phyloP scores from a whole-genome alignment of 2,888 invertebrate genomes.

The Lamellibrachia columna region DNA sequence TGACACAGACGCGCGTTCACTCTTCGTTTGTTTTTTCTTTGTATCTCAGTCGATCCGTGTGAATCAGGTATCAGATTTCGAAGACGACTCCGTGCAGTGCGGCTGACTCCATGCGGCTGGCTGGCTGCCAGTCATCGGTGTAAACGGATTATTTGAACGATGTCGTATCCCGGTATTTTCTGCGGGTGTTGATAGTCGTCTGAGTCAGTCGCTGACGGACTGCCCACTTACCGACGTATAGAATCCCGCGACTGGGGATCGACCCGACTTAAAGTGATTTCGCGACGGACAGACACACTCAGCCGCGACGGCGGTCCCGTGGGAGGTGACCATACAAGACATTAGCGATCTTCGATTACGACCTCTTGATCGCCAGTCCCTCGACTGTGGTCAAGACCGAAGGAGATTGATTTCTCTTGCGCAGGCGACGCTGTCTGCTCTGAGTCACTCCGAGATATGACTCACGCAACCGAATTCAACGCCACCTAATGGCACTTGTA shows the following conservation, averaged over 20 bases:
- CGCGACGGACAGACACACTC: neutral
- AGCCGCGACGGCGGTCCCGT: neutral
- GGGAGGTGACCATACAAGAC: neutral
- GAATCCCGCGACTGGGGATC: neutral
- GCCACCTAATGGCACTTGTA: neutral
- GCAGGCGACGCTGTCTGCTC: neutral
- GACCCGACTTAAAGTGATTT: neutral
- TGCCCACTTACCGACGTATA: neutral
- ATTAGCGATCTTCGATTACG: slow-evolving; percentile 16
- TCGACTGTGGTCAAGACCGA: neutral
- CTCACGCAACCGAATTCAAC: neutral
- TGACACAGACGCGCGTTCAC: too few species aligned
- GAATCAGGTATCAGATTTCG: neutral
- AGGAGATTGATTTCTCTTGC: neutral
- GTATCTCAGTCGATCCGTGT: neutral
- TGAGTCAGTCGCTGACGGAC: neutral
- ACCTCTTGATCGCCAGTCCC: neutral
- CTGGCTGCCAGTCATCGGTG: neutral
- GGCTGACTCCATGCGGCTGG: neutral
- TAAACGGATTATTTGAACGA: slow-evolving; percentile 6
- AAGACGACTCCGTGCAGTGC: neutral
- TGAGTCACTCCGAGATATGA: neutral
- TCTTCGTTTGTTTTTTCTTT: neutral
- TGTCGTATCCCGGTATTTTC: neutral
- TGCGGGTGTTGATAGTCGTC: neutral